These are phyloP conservation scores for Leiothrix lutea DNA, from an alignment of 2,113 vertebrate genomes.

Conservation along the genomic window DNA sequence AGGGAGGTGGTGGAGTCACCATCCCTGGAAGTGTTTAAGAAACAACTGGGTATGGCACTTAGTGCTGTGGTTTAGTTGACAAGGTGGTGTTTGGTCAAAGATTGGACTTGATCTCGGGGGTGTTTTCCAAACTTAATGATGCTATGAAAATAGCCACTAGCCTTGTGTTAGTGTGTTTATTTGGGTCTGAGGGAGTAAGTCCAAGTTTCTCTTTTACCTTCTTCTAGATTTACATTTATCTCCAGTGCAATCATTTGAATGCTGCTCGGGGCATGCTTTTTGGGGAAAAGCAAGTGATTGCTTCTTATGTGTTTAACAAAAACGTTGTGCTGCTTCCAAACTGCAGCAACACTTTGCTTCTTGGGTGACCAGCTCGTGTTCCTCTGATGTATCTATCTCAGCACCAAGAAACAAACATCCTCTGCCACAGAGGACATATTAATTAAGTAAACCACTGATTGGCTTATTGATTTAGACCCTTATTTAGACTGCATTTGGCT, in stretches of 20 bases:
- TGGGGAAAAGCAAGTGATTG: not conserved
- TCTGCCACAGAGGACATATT: not conserved
- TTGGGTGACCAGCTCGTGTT: not conserved
- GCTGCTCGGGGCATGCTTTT: not conserved
- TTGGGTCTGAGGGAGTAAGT: not conserved
- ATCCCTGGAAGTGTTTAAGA: not conserved
- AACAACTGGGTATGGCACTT: not conserved
- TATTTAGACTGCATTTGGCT: not conserved
- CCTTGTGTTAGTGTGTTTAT: not conserved
- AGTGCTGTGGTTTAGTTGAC: not conserved
- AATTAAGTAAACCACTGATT: not conserved
- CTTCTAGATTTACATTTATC: constrained; percentile 16
- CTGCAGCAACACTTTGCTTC: not conserved
- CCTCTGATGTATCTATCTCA: not conserved
- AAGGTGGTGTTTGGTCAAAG: not conserved
- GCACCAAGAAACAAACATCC: not conserved
- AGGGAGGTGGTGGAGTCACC: not conserved
- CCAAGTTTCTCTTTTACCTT: not conserved
- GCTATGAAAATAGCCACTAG: not conserved
- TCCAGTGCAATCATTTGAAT: not conserved
- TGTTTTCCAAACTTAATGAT: not conserved
- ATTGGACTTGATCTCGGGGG: not conserved
- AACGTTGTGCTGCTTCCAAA: not conserved
- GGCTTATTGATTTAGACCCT: not conserved
- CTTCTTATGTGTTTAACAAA: not conserved